Conservation (phyloP, 2,888 invertebrate genomes). For the Poecilus cupreus region DNA sequence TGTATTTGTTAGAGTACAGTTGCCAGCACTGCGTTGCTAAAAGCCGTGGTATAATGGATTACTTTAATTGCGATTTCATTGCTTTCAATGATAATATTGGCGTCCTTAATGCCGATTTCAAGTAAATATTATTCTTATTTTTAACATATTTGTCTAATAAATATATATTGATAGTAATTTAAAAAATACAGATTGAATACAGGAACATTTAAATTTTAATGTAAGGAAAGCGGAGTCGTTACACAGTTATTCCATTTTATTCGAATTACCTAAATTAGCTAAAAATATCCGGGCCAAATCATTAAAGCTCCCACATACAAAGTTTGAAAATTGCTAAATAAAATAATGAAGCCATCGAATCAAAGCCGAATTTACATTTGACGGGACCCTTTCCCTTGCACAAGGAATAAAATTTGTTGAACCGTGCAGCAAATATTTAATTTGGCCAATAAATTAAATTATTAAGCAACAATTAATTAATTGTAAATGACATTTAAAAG, state of each 20-base stretch:
- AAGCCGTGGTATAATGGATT: too few relatives aligned
- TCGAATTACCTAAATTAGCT: neutral
- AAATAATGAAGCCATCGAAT: constrained; percentile 4
- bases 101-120: neutral
- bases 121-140: neutral
- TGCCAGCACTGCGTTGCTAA: too few relatives aligned
- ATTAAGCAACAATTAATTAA: too few relatives aligned
- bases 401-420: too few relatives aligned
- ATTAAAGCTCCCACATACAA: neutral
- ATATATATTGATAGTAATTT: too few relatives aligned
- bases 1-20: too few relatives aligned
- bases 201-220: neutral
- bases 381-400: neutral
- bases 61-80: too few relatives aligned
- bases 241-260: neutral
- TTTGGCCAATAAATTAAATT: too few relatives aligned
- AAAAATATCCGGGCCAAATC: neutral
- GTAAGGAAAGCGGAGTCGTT: neutral
- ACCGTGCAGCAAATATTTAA: too few relatives aligned
- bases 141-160: too few relatives aligned
- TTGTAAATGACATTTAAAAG: too few relatives aligned
- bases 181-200: too few relatives aligned
- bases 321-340: constrained; percentile 9
- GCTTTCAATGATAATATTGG: neutral
- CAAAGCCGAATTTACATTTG: neutral